A percentile compares a stretch with the other conserved stretches of the same genome.
These are phyloP conservation scores for Tringa solitaria DNA, from an alignment of 2,113 vertebrate species.

Conservation along the genomic window DNA sequence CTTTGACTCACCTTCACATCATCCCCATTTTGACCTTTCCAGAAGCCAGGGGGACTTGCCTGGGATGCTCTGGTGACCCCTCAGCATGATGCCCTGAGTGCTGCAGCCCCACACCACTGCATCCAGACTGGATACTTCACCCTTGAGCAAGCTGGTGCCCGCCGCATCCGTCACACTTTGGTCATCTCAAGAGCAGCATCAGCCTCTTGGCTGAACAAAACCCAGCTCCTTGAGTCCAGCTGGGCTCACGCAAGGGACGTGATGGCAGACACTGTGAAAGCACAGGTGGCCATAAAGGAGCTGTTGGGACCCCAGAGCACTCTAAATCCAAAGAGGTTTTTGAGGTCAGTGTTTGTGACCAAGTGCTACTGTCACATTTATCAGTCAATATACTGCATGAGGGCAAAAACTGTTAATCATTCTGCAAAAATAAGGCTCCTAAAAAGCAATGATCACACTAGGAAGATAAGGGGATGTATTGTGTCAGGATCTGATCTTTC, in stretches of 20 bases:
- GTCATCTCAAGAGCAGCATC: neutral
- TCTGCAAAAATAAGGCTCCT: neutral
- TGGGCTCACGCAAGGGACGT: neutral
- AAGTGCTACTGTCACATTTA: neutral
- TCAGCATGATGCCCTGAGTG: rapidly evolving
- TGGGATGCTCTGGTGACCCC: rapidly evolving
- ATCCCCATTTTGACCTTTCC: neutral
- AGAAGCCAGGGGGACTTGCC: neutral
- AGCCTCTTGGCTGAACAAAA: neutral
- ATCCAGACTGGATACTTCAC: rapidly evolving
- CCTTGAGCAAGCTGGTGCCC: neutral
- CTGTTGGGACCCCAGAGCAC: neutral
- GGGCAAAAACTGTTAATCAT: neutral
- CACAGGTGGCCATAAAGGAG: neutral
- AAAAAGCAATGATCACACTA: neutral
- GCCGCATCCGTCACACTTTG: neutral
- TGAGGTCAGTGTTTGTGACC: neutral
- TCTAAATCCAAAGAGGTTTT: neutral
- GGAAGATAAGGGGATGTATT: neutral
- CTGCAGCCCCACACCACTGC: rapidly evolving
- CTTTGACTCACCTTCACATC: neutral
- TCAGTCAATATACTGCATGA: neutral
- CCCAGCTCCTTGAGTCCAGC: neutral
- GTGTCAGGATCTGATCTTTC: neutral
- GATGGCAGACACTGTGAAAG: neutral